phyloP scores from a whole-genome alignment of 2,888 invertebrate genomes.

The Busseola fusca region DNA sequence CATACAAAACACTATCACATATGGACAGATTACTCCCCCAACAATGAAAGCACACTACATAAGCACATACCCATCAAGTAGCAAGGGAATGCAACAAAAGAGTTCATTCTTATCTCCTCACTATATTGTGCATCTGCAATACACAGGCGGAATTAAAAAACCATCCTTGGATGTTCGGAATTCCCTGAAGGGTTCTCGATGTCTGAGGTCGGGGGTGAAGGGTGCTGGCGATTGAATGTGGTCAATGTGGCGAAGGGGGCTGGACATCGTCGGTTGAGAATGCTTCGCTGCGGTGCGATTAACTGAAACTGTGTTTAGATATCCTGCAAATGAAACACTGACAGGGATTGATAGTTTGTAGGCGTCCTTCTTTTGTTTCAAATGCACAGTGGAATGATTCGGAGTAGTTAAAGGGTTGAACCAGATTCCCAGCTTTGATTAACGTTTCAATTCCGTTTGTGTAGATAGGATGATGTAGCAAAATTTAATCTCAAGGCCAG shows the following conservation, averaged over 20 bases:
- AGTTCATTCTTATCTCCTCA: constrained; percentile 73
- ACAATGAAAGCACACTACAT: constrained; percentile 42
- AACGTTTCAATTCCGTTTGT: background rate
- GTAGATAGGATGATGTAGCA: background rate
- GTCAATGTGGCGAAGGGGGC: constrained; percentile 73
- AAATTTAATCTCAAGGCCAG: constrained; percentile 2
- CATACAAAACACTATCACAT: constrained; percentile 49
- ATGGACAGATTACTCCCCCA: constrained; percentile 25
- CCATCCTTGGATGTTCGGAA: constrained; percentile 72
- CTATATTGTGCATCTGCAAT: constrained; percentile 77
- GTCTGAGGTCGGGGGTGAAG: constrained; percentile 74
- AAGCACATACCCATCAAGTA: constrained; percentile 49
- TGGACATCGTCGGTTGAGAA: constrained; percentile 66
- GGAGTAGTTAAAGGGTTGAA: constrained; percentile 23
- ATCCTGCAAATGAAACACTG: constrained; percentile 60
- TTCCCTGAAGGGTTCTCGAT: constrained; percentile 75
- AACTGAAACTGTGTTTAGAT: constrained; percentile 70
- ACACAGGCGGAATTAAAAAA: constrained; percentile 78
- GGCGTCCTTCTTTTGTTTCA: constrained; percentile 42
- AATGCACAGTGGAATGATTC: constrained; percentile 25
- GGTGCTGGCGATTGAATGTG: constrained; percentile 81
- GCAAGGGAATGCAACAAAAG: constrained; percentile 66
- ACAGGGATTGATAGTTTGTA: constrained; percentile 54
- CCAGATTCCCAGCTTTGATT: constrained; percentile 2
- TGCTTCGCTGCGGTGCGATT: constrained; percentile 71